phyloP scores from a whole-genome alignment of 2,113 vertebrate species.

The Excalfactoria chinensis region DNA sequence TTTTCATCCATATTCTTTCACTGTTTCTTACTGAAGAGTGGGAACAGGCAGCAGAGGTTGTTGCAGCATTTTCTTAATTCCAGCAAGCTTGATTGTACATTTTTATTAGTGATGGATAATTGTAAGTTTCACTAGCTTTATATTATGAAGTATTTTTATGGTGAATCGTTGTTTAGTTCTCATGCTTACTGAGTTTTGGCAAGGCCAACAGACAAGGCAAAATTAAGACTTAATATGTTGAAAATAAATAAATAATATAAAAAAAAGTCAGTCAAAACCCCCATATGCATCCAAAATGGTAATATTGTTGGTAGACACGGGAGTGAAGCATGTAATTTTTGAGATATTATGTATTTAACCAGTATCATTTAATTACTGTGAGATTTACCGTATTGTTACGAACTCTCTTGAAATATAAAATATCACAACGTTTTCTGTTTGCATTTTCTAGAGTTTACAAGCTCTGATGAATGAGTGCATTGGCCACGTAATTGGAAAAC shows the following conservation, averaged over 20 bases:
- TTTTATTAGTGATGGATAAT: background rate
- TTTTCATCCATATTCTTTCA: background rate
- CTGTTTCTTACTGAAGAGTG: background rate
- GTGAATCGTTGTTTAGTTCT: background rate
- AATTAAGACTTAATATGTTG: background rate
- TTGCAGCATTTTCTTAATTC: background rate
- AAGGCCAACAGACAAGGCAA: background rate
- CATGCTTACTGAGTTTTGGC: background rate
- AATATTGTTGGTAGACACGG: background rate
- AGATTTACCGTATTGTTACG: background rate
- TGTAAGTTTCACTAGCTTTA: background rate
- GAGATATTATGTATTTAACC: background rate
- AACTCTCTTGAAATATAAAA: background rate
- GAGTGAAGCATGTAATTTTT: background rate
- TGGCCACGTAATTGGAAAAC: conserved; percentile 98
- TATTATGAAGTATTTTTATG: background rate
- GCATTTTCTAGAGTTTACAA: conserved; percentile 89
- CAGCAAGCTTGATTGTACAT: background rate
- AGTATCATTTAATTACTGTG: background rate
- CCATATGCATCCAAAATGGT: background rate
- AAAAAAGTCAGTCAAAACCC: background rate
- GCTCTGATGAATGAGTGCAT: conserved; percentile 99
- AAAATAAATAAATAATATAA: background rate
- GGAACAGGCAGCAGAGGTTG: background rate
- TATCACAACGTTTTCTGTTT: background rate